phyloP scores from a whole-genome alignment of 2,797 vertebrate genomes.

The Dendrocincla fuliginosa region DNA sequence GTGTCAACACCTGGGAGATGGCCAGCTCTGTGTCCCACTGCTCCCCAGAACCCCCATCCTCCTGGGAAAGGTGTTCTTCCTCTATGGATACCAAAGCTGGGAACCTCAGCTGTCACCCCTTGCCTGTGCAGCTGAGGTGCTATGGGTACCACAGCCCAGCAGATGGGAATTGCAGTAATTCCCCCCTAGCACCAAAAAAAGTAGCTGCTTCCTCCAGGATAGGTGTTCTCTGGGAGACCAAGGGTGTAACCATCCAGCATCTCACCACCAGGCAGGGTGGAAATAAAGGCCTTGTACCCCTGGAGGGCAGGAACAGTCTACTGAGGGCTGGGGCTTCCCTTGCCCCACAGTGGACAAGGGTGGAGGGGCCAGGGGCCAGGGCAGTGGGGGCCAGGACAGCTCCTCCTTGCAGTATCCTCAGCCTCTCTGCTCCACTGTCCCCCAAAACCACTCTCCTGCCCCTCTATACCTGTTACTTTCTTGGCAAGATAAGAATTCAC shows the following conservation, averaged over 20 bases:
- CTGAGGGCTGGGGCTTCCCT: not conserved
- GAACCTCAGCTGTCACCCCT: not conserved
- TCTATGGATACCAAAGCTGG: not conserved
- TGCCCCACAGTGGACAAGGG: not conserved
- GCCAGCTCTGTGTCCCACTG: fast-evolving
- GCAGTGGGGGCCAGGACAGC: not conserved
- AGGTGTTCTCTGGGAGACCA: not conserved
- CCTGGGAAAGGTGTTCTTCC: not conserved
- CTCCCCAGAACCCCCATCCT: fast-evolving
- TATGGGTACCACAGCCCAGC: not conserved
- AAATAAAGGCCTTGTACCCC: not conserved
- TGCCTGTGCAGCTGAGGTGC: not conserved
- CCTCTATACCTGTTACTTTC: not conserved
- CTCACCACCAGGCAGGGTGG: not conserved
- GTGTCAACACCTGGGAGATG: not conserved
- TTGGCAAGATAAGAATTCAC: not conserved
- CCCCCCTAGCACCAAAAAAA: not conserved
- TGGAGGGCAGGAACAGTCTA: not conserved
- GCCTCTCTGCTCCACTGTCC: not conserved
- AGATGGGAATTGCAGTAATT: not conserved
- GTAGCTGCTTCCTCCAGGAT: fast-evolving
- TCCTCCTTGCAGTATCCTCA: not conserved
- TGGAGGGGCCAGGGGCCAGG: too few relatives aligned
- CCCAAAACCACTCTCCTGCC: not conserved
- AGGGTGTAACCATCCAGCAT: not conserved